These are phyloP conservation scores for Lates japonicus DNA, from an alignment of 2,797 vertebrate genomes.

Conservation along the genomic window DNA sequence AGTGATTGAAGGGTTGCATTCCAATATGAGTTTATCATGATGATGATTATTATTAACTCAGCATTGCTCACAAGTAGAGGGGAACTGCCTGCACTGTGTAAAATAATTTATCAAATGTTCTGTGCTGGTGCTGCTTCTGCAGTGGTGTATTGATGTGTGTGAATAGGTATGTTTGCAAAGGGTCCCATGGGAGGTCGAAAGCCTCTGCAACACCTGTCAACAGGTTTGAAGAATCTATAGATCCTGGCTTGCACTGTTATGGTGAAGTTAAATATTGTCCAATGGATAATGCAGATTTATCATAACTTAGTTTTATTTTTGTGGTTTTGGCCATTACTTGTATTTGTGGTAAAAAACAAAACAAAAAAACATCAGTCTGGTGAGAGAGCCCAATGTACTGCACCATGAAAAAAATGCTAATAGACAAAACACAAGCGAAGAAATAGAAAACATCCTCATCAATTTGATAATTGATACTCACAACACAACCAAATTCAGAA, in stretches of 20 bases:
- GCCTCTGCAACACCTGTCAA: slow-evolving; percentile 6
- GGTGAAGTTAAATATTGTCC: background rate
- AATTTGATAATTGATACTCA: no score
- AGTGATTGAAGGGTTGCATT: slow-evolving; percentile 51
- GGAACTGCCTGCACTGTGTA: slow-evolving; percentile 9
- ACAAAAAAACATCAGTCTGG: no score
- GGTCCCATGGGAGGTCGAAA: background rate
- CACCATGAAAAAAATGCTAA: no score
- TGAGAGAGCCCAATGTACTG: no score
- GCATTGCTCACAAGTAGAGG: slow-evolving; percentile 14
- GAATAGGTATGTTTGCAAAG: slow-evolving; percentile 4
- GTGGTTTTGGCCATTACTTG: background rate
- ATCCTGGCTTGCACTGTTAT: background rate
- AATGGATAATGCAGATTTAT: background rate
- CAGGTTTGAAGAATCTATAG: slow-evolving; percentile 1
- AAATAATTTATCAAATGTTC: slow-evolving; percentile 19
- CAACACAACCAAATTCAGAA: no score
- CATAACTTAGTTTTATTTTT: background rate
- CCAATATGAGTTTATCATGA: slow-evolving; percentile 13
- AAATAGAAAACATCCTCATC: no score
- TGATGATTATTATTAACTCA: slow-evolving; percentile 51
- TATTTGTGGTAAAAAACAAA: background rate
- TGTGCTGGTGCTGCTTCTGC: background rate
- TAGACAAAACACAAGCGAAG: no score
- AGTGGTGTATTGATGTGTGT: slow-evolving; percentile 5